Conservation (phyloP, 2,113 vertebrate species). For the Oreotrochilus melanogaster region DNA sequence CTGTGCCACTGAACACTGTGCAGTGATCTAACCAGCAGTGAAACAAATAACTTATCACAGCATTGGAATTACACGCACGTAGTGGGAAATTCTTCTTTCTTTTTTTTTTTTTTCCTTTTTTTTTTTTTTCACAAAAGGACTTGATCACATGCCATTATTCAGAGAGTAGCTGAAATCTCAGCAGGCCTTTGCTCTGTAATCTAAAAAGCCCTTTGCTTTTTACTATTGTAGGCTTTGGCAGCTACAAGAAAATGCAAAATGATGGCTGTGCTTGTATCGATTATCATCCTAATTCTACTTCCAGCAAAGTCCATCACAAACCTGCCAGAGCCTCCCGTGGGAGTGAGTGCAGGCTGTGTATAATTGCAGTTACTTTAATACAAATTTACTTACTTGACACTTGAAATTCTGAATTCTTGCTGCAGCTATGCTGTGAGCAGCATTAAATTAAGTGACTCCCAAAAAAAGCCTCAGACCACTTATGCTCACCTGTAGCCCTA, state of each 20-base stretch:
- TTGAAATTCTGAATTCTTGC: slow-evolving; percentile 49
- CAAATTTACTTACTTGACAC: slow-evolving; percentile 52
- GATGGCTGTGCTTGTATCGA: slow-evolving; percentile 64
- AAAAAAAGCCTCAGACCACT: background rate
- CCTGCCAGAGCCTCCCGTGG: background rate
- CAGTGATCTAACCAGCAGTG: background rate
- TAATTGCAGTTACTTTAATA: slow-evolving; percentile 65
- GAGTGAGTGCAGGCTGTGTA: slow-evolving; percentile 38
- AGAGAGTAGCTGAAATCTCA: slow-evolving; percentile 58
- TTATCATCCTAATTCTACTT: slow-evolving; percentile 61
- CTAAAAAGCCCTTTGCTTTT: slow-evolving; percentile 59
- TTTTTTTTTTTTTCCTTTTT: slow-evolving; percentile 2
- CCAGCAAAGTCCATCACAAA: slow-evolving; percentile 55
- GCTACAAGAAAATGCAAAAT: slow-evolving; percentile 64
- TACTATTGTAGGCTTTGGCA: slow-evolving; percentile 42
- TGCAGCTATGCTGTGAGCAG: slow-evolving; percentile 29
- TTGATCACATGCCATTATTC: slow-evolving; percentile 67
- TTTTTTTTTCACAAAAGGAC: slow-evolving; percentile 52
- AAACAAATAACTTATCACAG: slow-evolving; percentile 43
- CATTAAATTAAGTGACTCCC: slow-evolving; percentile 21
- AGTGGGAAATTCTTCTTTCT: slow-evolving; percentile 19
- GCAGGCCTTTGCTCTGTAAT: slow-evolving; percentile 61
- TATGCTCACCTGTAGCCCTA: background rate
- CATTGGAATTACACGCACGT: slow-evolving; percentile 51
- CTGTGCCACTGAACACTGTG: background rate